Percentiles rank a stretch among this genome's conserved stretches.
Evolutionary conservation across 2,797 vertebrate species (phyloP).

Genomic region (Gallinago solitaria): DNA sequence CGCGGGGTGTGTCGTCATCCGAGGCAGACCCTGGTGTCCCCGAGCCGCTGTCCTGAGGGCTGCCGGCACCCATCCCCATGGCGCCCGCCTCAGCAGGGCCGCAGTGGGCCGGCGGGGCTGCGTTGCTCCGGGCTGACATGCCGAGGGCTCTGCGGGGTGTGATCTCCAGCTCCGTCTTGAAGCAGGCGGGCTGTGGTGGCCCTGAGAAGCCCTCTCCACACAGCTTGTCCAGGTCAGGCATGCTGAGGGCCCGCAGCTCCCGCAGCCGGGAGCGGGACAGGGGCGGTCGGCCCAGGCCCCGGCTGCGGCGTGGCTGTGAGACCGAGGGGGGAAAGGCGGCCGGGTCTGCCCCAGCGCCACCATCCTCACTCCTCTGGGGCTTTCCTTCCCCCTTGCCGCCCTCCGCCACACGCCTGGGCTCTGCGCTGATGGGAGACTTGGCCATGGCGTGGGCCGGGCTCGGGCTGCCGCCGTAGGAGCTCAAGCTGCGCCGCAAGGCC

Average conservation of each 20-base stretch:
- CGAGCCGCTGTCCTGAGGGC: slow-evolving; percentile 12
- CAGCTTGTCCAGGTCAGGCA: slow-evolving; percentile 92
- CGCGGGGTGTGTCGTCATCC: slow-evolving; percentile 10
- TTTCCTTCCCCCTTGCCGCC: background rate
- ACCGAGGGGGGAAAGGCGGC: background rate
- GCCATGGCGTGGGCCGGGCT: background rate
- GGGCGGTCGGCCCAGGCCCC: slow-evolving; percentile 61
- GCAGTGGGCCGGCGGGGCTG: fast-evolving
- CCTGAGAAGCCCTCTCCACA: slow-evolving; percentile 79
- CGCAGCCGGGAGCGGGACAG: slow-evolving; percentile 83
- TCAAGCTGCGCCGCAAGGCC: slow-evolving; percentile 81
- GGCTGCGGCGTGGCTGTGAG: slow-evolving; percentile 75
- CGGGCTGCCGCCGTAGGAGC: slow-evolving; percentile 80
- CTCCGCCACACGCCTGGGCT: background rate
- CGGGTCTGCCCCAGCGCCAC: fast-evolving
- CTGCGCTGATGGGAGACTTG: slow-evolving; percentile 60
- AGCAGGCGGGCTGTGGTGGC: slow-evolving; percentile 18
- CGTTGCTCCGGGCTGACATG: background rate
- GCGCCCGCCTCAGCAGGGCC: fast-evolving
- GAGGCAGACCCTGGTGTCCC: slow-evolving; percentile 3
- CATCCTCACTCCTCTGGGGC: background rate
- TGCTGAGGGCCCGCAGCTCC: slow-evolving; percentile 90
- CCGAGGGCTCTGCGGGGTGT: slow-evolving; percentile 23
- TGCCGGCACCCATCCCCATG: background rate
- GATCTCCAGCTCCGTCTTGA: slow-evolving; percentile 80